Conservation (phyloP, 2,113 vertebrate species). For the Pedionomus torquatus region DNA sequence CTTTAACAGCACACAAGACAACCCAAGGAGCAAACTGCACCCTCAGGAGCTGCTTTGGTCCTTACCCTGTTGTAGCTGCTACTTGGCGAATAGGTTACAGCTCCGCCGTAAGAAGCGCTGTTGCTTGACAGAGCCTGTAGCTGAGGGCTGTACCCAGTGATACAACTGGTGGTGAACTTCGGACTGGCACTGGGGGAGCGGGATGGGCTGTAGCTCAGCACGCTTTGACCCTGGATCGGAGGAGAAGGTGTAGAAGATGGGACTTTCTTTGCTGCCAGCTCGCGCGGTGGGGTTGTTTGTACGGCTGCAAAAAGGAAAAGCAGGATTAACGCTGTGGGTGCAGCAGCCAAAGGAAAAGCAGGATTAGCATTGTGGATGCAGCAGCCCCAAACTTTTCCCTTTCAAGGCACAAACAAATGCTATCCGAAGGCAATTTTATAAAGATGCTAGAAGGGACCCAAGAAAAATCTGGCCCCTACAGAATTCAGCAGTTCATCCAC, state of each 20-base stretch:
- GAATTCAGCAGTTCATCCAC: not conserved
- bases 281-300: slow-evolving; percentile 79
- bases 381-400: not conserved
- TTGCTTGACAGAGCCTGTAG: slow-evolving; percentile 75
- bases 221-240: slow-evolving; percentile 89
- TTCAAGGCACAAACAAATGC: fast-evolving
- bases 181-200: slow-evolving; percentile 86
- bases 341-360: not conserved
- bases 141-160: slow-evolving; percentile 85
- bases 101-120: slow-evolving; percentile 75
- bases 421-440: not conserved
- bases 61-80: slow-evolving; percentile 83
- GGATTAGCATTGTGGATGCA: not conserved
- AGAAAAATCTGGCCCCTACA: not conserved
- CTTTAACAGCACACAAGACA: fast-evolving
- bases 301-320: slow-evolving; percentile 72
- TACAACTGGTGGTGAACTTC: slow-evolving; percentile 85
- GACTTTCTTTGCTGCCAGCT: slow-evolving; percentile 77
- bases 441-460: not conserved
- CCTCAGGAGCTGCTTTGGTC: fast-evolving
- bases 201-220: slow-evolving; percentile 93
- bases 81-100: slow-evolving; percentile 64
- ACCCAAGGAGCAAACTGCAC: not conserved
- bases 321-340: not conserved
- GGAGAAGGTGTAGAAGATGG: slow-evolving; percentile 79